Evolutionary conservation across 1,140 invertebrate genomes (phyloP).

Genomic region (Pogonus chalceus): DNA sequence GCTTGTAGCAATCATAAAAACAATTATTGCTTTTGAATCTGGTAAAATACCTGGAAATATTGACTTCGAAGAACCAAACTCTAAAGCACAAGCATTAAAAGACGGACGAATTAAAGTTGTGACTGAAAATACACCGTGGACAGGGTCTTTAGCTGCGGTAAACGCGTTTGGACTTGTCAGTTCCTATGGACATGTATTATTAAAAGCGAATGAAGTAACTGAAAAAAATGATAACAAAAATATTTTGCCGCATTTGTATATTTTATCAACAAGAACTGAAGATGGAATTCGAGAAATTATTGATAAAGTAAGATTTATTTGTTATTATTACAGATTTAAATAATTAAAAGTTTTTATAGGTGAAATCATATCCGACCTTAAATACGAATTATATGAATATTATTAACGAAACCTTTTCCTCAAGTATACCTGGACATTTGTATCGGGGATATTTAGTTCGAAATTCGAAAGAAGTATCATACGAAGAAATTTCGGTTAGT

Average conservation of each 20-base stretch:
- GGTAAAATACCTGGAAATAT: slow-evolving; percentile 61
- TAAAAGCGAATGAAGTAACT: slow-evolving; percentile 43
- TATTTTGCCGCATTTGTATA: slow-evolving; percentile 46
- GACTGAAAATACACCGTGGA: slow-evolving; percentile 49
- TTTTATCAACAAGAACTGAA: slow-evolving; percentile 56
- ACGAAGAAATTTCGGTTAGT: slow-evolving; percentile 54
- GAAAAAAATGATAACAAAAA: slow-evolving; percentile 36
- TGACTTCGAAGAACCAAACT: slow-evolving; percentile 55
- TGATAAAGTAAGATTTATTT: slow-evolving; percentile 36
- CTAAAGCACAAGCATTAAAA: slow-evolving; percentile 53
- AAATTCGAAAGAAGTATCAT: slow-evolving; percentile 62
- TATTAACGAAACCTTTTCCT: slow-evolving; percentile 39
- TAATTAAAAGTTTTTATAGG: slow-evolving; percentile 23
- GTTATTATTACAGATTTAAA: no score
- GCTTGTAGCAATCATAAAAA: slow-evolving; percentile 36
- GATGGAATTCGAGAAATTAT: slow-evolving; percentile 51
- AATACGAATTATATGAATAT: slow-evolving; percentile 47
- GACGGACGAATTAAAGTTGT: slow-evolving; percentile 58
- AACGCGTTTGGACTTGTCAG: slow-evolving; percentile 52
- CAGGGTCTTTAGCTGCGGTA: slow-evolving; percentile 45
- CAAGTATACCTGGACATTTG: slow-evolving; percentile 47
- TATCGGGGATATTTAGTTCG: slow-evolving; percentile 55
- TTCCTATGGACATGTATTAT: slow-evolving; percentile 56
- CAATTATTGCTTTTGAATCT: slow-evolving; percentile 59
- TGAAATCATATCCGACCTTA: slow-evolving; percentile 25